phyloP scores from a whole-genome alignment of 2,888 invertebrate genomes.

The Diogma glabrata region DNA sequence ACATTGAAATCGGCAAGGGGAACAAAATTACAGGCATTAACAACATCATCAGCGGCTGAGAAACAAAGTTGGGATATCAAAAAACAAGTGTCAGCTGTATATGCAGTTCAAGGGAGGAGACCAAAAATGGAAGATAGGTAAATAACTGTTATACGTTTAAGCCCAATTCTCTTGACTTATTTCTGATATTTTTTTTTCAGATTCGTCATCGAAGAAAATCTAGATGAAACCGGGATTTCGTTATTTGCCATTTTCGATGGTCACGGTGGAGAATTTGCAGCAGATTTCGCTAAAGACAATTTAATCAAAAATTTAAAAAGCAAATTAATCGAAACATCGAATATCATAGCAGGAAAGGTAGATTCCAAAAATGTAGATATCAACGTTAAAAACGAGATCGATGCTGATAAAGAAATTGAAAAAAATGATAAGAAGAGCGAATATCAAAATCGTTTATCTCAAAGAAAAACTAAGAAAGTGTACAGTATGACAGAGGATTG shows the following conservation, averaged over 20 bases:
- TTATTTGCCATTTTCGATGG: conserved; percentile 91
- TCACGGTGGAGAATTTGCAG: conserved; percentile 91
- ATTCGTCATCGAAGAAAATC: conserved; percentile 77
- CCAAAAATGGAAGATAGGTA: conserved; percentile 91
- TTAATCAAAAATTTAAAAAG: conserved; percentile 68
- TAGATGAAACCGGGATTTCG: conserved; percentile 73
- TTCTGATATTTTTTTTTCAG: conserved; percentile 21
- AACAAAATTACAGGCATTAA: conserved; percentile 24
- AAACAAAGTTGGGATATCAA: conserved; percentile 65
- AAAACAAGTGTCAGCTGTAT: conserved; percentile 66
- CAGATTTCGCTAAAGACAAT: conserved; percentile 83
- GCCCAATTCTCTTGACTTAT: no score
- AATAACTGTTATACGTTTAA: no score
- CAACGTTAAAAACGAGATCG: background rate
- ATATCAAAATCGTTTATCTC: conserved; percentile 1
- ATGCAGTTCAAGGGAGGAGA: conserved; percentile 81
- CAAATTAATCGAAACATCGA: conserved; percentile 62
- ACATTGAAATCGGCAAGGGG: conserved; percentile 23
- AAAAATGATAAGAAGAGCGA: conserved; percentile 16
- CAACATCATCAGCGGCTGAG: conserved; percentile 30
- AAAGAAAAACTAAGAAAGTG: conserved; percentile 22
- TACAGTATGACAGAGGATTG: conserved; percentile 49
- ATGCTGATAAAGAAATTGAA: conserved; percentile 1
- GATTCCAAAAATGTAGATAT: no score
- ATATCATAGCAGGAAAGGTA: conserved; percentile 47